Evolutionary conservation across 1,140 invertebrate species (phyloP), one percentile per base, ranked within the genome.

Genomic region (Caenorhabditis remanei): DNA sequence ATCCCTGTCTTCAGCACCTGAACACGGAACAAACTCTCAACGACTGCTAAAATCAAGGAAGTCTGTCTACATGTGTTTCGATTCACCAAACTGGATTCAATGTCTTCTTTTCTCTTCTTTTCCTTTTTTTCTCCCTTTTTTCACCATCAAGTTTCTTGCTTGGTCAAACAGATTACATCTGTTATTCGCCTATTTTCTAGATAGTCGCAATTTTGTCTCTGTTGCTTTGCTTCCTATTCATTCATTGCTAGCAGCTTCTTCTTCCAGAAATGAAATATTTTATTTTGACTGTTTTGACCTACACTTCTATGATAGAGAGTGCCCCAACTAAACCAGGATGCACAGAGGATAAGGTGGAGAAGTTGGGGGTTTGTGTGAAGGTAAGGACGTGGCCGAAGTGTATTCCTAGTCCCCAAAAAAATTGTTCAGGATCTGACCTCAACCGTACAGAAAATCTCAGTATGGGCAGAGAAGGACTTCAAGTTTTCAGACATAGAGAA

Each of bases 391-490:
- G 50, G 9, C 55, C 14, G 13, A 16, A 58, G 19, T 58, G 19
- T 53, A 53, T 53, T 53, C 32, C 32, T 32, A 32, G 32, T 2
- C 32, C 32, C 32, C 32, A 2, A 2, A 32, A 58, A 58, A n/a
- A 58, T 19, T 58, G 56, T n/a, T 58, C 41, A 71, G 65, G 41
- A 71, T 46, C 65, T 71, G 4, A 16, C 19, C 4, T 43, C 65
- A 0, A 71, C 65, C 19, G 65, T 71, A 16, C 40, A 71, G 41
- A 71, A 71, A 71, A 71, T 71, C 0, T 32, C 65, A 71, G 46
- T n/a, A 71, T 71, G 65, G 65, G 65, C 46, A 16, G 65, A 71
- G 16, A n/a, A 71, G 46, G 65, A 71, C 4, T 71, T 43, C 19
- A 71, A 71, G 19, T 71, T 71, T 46, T 14, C 43, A 9, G 41